Evolutionary conservation across 2,797 vertebrate species (phyloP), one percentile per base, ranked within the genome.

Genomic region (Pangasius krempfi): DNA sequence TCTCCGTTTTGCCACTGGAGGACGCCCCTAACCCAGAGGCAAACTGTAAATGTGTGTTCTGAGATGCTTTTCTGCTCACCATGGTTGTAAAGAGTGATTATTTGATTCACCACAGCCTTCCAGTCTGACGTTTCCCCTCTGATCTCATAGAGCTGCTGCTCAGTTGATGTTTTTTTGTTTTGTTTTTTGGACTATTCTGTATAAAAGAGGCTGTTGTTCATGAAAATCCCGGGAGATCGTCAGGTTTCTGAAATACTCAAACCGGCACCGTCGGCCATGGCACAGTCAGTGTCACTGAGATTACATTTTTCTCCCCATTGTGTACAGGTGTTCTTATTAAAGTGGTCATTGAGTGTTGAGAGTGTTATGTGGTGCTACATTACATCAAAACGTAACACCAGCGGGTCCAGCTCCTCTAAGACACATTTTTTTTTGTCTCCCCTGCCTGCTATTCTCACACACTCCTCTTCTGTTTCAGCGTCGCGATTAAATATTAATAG

Each of bases 401-500:
- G 25, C 9, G 22, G n/a, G 37, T 84, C 52, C 60, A 37, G 47
- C 30, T 75, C 72, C 40, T 75, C 79, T 25, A 82, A 88, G 88
- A 50, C 82, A 75, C 84, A 30, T 86, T 88, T 86, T 70, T 70
- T 50, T 44, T 44, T 44, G 44, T 47, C 25, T 62, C 40, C 64
- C 52, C 56, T 50, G 33, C 50, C 75, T 50, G 78, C 84, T 72
- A 40, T 91, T 78, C 76, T 90, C 93, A 80, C 87, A 87, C 87
- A 87, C 91, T 83, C 92, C 91, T 95, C 94, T 97, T 95, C 82
- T 91, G 94, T 97, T 97, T 95, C 95, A 93, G 93, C 85, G 93
- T 91, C 94, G 93, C 93, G 92, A 97, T 97, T 94, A 97, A 98
- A 96, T 97, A 97, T 97, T 96, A 92, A 97, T 97, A 94, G 93